Conservation (phyloP, 2,888 invertebrate genomes). For the Sericinus montela region DNA sequence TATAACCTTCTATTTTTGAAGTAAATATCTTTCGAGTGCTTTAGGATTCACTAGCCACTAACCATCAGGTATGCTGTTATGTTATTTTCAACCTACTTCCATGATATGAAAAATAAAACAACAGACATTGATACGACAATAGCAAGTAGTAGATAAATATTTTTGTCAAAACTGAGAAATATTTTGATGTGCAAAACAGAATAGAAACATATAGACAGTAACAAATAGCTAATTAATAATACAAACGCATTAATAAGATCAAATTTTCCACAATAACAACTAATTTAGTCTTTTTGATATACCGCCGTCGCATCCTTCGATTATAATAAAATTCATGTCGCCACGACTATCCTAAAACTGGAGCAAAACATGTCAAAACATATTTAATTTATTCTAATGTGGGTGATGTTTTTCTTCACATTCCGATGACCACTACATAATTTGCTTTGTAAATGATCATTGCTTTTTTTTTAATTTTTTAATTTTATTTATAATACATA, state of each 20-base stretch:
- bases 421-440: constrained; percentile 28
- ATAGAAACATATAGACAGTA: neutral
- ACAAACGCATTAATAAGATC: neutral
- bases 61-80: too few relatives aligned
- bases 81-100: too few relatives aligned
- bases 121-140: too few relatives aligned
- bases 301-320: neutral
- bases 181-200: neutral
- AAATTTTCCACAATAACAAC: constrained; percentile 11
- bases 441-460: constrained; percentile 11
- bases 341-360: constrained; percentile 39
- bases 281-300: neutral
- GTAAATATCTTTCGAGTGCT: too few relatives aligned
- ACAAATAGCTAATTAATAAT: constrained; percentile 5
- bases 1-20: too few relatives aligned
- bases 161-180: neutral
- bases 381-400: constrained; percentile 35
- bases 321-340: constrained; percentile 20
- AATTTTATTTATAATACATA: too few relatives aligned
- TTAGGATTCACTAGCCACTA: too few relatives aligned
- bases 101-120: too few relatives aligned
- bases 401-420: constrained; percentile 27
- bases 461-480: too few relatives aligned
- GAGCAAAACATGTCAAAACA: constrained; percentile 48
- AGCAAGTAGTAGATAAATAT: too few relatives aligned